A percentile compares a stretch with the other conserved stretches of the same genome.
These are phyloP conservation scores for Epinephelus malabaricus DNA, from an alignment of 2,797 vertebrate genomes.

Conservation along the genomic window DNA sequence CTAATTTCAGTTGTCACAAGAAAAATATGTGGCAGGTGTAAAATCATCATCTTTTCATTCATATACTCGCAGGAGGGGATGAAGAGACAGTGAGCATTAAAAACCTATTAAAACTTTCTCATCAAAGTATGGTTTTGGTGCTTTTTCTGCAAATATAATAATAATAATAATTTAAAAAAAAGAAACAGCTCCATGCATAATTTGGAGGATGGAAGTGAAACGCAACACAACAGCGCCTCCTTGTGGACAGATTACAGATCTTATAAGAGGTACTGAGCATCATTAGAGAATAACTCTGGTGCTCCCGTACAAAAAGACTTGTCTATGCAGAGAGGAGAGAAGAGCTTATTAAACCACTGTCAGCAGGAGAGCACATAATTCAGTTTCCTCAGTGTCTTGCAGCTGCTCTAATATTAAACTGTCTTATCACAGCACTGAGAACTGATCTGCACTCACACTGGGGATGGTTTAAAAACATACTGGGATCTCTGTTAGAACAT, in stretches of 20 bases:
- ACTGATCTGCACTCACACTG: conserved; percentile 35
- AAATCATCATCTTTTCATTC: conserved; percentile 63
- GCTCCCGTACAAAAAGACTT: conserved; percentile 19
- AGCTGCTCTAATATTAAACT: conserved; percentile 48
- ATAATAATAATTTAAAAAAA: too few species aligned
- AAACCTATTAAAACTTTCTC: background rate
- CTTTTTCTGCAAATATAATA: conserved; percentile 5
- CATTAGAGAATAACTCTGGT: conserved; percentile 1
- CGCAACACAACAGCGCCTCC: conserved; percentile 54
- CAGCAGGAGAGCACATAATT: conserved; percentile 31
- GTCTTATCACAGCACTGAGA: conserved; percentile 20
- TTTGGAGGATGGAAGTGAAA: conserved; percentile 33
- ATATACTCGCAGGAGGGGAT: conserved; percentile 33
- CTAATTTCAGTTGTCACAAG: conserved; percentile 72
- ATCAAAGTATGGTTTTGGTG: conserved; percentile 1
- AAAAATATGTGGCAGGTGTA: conserved; percentile 72
- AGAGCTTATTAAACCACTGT: conserved; percentile 18
- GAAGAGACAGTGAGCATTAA: conserved; percentile 11
- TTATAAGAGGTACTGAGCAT: conserved; percentile 17
- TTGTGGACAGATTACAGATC: conserved; percentile 58
- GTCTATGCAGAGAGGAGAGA: background rate
- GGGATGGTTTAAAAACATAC: conserved; percentile 11
- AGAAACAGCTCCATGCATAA: conserved; percentile 32
- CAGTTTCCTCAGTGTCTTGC: conserved; percentile 23
- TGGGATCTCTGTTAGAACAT: background rate